Evolutionary conservation across 2,888 invertebrate genomes (phyloP).

Genomic region (Andrena haemorrhoa): DNA sequence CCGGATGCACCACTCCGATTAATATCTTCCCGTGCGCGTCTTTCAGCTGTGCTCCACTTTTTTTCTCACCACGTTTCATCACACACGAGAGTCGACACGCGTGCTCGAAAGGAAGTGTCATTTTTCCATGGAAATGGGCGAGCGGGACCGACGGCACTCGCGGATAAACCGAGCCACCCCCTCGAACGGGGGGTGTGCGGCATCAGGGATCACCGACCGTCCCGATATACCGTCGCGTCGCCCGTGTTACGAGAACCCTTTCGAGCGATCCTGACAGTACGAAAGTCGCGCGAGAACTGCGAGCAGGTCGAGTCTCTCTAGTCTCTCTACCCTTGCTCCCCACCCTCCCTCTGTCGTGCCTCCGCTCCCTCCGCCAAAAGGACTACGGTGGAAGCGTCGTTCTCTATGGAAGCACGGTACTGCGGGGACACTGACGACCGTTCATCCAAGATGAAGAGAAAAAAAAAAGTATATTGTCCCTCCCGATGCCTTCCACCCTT

Average conservation of each 20-base stretch:
- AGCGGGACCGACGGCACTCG: background rate
- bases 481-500: too few relatives aligned
- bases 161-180: background rate
- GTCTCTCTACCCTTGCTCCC: slow-evolving; percentile 46
- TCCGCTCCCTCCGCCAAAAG: background rate
- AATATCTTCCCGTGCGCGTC: too few relatives aligned
- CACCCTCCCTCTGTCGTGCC: slow-evolving; percentile 27
- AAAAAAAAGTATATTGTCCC: too few relatives aligned
- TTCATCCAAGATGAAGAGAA: too few relatives aligned
- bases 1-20: too few relatives aligned
- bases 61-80: background rate
- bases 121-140: background rate
- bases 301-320: slow-evolving; percentile 54
- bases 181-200: too few relatives aligned
- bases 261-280: slow-evolving; percentile 41
- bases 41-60: background rate
- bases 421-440: background rate
- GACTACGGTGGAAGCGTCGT: background rate
- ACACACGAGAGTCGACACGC: background rate
- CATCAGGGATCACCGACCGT: background rate
- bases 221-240: background rate
- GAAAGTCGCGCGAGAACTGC: slow-evolving; percentile 69
- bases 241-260: background rate
- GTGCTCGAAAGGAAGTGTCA: background rate
- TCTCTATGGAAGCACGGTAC: background rate